Percentiles rank a stretch among this genome's conserved stretches.
These are phyloP conservation scores for Steinernema feltiae DNA, from an alignment of 1,140 invertebrate genomes.

Conservation along the genomic window DNA sequence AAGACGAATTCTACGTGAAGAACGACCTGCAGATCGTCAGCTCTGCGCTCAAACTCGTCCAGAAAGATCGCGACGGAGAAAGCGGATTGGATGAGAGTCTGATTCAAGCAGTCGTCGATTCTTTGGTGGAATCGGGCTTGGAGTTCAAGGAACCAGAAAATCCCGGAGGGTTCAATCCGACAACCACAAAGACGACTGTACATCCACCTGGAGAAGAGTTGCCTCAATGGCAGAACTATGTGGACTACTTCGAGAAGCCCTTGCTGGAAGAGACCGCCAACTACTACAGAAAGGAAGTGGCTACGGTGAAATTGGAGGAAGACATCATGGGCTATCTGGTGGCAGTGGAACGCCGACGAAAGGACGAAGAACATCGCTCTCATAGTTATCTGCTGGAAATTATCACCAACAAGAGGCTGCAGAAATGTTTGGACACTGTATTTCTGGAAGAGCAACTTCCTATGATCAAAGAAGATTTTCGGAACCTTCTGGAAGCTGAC, in stretches of 20 bases:
- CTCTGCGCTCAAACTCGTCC: too few relatives aligned
- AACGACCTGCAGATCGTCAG: too few relatives aligned
- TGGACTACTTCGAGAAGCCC: not conserved
- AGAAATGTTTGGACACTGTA: conserved; percentile 86
- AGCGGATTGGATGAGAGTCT: too few relatives aligned
- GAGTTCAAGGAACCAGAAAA: too few relatives aligned
- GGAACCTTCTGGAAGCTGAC: conserved; percentile 85
- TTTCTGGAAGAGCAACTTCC: conserved; percentile 93
- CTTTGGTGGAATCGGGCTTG: too few relatives aligned
- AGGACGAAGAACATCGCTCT: not conserved
- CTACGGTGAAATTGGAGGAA: not conserved
- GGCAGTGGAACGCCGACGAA: not conserved
- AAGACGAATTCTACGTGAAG: too few relatives aligned
- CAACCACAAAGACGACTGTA: too few relatives aligned
- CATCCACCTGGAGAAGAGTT: not conserved
- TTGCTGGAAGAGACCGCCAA: not conserved
- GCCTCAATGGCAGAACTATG: not conserved
- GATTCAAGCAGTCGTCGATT: too few relatives aligned
- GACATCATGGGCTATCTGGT: not conserved
- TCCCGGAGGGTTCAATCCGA: too few relatives aligned
- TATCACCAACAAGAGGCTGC: conserved; percentile 74
- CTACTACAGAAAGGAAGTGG: not conserved
- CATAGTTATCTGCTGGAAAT: not conserved
- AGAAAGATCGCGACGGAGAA: too few relatives aligned
- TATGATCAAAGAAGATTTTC: conserved; percentile 91